A percentile compares a stretch with the other conserved stretches of the same genome.
Evolutionary conservation across 1,140 invertebrate genomes (phyloP).

Genomic region (Drosophila malerkotliana): DNA sequence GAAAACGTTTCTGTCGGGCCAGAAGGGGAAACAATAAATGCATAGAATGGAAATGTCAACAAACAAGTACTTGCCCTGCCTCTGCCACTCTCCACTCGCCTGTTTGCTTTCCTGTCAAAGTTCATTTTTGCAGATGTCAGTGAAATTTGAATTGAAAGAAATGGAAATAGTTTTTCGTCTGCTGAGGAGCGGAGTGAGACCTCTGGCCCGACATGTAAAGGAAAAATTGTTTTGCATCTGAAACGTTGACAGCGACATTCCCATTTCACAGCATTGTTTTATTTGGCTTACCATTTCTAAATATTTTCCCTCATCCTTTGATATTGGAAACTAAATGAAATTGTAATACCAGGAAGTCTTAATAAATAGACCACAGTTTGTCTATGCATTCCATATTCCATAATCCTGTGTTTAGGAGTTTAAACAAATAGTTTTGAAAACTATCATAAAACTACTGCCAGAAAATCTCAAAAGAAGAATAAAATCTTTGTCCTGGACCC

Average conservation of each 20-base stretch:
- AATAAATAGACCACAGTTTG: background rate
- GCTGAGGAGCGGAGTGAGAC: background rate
- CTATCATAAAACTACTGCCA: conserved; percentile 1
- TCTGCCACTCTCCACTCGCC: background rate
- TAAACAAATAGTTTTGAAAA: too few relatives aligned
- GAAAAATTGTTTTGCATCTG: conserved; percentile 10
- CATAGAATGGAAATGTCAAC: conserved; percentile 36
- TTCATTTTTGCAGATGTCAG: conserved; percentile 47
- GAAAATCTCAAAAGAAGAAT: background rate
- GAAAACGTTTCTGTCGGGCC: conserved; percentile 2
- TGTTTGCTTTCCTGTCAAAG: conserved; percentile 36
- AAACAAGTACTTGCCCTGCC: conserved; percentile 4
- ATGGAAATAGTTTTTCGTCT: conserved; percentile 37
- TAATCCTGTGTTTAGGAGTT: too few relatives aligned
- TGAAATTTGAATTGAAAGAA: conserved; percentile 46
- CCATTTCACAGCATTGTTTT: conserved; percentile 1
- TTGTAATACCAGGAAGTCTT: background rate
- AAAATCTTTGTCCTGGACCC: conserved; percentile 2
- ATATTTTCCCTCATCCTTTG: background rate
- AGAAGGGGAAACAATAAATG: conserved; percentile 34
- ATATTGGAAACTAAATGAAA: background rate
- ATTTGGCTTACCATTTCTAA: background rate
- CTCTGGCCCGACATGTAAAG: conserved; percentile 3
- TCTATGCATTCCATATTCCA: too few relatives aligned
- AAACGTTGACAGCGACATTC: conserved; percentile 8